Base-by-base conservation (phyloP, 2,113 vertebrate genomes). In the Falco punctatus region DNA sequence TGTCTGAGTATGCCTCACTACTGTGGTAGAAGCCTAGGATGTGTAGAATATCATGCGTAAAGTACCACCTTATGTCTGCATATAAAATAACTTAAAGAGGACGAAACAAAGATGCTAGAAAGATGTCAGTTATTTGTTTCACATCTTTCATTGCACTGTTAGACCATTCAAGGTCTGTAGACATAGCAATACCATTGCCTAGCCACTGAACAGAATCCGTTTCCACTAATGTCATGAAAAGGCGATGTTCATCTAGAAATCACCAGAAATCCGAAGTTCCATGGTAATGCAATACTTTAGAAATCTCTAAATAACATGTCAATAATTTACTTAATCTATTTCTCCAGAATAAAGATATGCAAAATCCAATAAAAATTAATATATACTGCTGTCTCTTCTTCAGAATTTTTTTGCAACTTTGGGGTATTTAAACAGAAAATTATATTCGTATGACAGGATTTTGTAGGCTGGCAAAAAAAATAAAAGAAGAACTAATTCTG, bases 101-200 rank as follows among this genome's bases (percentile, higher is more conserved):
- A 26, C 11, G 3, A 73, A 86, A 86, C 5, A 62, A 71, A 64
- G 6, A 23, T 32, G 5, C 86, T 44, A 81, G 52, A 58, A 64
- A 46, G 19, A n/a, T 16, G 3, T 54, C 11, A 81, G 62, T 11
- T 38, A 3, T 26, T 35, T 64, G 28, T 22, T 14, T 54, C n/a
- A 20, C 10, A 15, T 55, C 33, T n/a, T 86, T 78, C 15, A 66
- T 28, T 65, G n/a, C n/a, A 48, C 17, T 1, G 3, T 28, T 55
- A 30, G 10, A 71, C 17, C 7, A n/a, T 32, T 33, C 0, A 0
- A 5, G 5, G 5, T 30, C 27, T 79, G 21, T 9, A 91, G 28
- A 26, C 2, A 15, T 1, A n/a, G 30, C 5, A 64, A 15, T 20
- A 28, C 5, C 1, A 1, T 55, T 30, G 19, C 15, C n/a, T 46